Evolutionary conservation across 2,888 invertebrate species (phyloP), one percentile per base, ranked within the genome.

Genomic region (Abscondita cerata): DNA sequence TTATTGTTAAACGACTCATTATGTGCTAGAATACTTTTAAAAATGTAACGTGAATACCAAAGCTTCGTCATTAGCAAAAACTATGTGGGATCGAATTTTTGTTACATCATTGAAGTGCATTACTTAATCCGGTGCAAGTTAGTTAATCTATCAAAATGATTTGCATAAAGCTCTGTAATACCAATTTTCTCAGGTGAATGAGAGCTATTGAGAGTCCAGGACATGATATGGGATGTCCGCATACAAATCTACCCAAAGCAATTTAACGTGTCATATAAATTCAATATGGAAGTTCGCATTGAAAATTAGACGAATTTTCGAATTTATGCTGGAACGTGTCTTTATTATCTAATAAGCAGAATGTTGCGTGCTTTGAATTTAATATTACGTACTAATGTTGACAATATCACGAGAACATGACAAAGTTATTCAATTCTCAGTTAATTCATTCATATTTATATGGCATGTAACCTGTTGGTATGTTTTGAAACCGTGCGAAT

Each of bases 161-260:
- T 76, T 77, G 76, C 77, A 78, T 76, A 75, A 75, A 77, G 73
- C 72, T 73, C 75, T 69, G 73, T 76, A 75, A 77, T 75, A 74
- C 72, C 70, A 70, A 69, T 73, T 73, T 75, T 76, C 76, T 75
- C 75, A 77, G 78, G 77, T 77, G 76, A 77, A 77, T 76, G 73
- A 77, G 64, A 56, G 73, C 73, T 76, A 78, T 77, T 76, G 77
- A 77, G 76, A 74, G 74, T 75, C 76, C 71, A 72, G 74, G 72
- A 78, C 78, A 78, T 75, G 76, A 75, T 77, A 78, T 78, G 75
- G 78, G 77, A 78, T 78, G 78, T 78, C 76, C 69, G 71, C 71
- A 73, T 68, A 72, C 52, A 57, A 52, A 62, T 47, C 40, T 33
- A 57, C 60, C 52, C 48, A 34, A 51, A 48, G 47, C 47, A 53